These are phyloP conservation scores for cat (Felis catus) DNA, from an alignment of 2,113 vertebrate genomes.

Conservation along the genomic window DNA sequence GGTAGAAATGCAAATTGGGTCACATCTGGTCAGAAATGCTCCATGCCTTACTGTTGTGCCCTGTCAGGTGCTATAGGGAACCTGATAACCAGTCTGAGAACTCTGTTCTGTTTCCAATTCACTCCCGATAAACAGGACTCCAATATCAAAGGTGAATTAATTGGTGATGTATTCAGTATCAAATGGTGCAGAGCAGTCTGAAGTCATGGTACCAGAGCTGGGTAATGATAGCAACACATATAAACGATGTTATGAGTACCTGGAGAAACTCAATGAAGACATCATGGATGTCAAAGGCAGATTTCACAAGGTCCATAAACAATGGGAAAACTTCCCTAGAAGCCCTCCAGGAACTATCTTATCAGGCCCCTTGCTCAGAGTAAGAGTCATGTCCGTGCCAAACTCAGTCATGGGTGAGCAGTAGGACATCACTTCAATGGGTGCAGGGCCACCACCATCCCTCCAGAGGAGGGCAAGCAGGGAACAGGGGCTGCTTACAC, in stretches of 20 bases:
- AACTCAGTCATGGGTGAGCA: too few relatives aligned
- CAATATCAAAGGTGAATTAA: neutral
- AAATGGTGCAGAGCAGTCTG: neutral
- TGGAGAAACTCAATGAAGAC: neutral
- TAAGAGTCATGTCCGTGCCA: neutral
- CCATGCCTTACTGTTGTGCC: neutral
- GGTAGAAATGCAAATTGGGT: neutral
- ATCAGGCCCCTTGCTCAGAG: neutral
- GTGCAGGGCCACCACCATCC: neutral
- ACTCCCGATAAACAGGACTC: neutral
- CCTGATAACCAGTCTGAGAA: neutral
- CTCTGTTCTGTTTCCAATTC: neutral
- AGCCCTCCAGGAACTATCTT: neutral
- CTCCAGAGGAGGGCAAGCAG: neutral
- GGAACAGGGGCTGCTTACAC: neutral
- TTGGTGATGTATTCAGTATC: neutral
- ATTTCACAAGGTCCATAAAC: neutral
- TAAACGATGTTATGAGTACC: neutral
- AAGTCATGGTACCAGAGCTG: too few relatives aligned
- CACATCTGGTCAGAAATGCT: neutral
- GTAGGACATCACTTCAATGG: neutral
- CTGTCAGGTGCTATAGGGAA: neutral
- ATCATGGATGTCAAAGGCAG: neutral
- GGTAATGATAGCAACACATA: neutral
- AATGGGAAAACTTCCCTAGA: neutral